Conservation (phyloP, 2,797 vertebrate genomes). For the Platalea minor region DNA sequence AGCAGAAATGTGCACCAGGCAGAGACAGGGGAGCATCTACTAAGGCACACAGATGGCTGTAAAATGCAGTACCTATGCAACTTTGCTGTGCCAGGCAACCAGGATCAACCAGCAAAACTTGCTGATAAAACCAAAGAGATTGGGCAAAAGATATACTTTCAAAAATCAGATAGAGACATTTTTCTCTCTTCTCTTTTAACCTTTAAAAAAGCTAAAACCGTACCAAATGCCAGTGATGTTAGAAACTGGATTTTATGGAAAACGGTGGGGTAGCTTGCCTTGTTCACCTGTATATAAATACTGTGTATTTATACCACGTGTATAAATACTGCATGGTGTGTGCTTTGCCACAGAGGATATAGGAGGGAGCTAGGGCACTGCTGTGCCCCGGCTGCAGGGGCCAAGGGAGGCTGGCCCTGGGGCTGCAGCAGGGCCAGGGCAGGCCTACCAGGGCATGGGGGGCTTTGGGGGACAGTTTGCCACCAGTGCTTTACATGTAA, state of each 20-base stretch:
- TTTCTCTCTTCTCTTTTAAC: neutral
- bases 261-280: neutral
- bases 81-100: neutral
- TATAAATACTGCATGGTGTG: neutral
- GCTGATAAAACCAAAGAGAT: neutral
- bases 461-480: neutral
- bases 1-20: neutral
- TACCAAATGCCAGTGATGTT: neutral
- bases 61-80: neutral
- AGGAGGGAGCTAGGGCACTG: neutral
- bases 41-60: neutral
- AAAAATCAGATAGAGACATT: neutral
- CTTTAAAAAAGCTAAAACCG: neutral
- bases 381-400: rapidly evolving
- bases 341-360: neutral
- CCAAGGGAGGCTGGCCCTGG: neutral
- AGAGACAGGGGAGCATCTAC: neutral
- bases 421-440: neutral
- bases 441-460: neutral
- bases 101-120: neutral
- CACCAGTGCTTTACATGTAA: neutral
- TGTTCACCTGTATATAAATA: neutral
- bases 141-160: neutral
- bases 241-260: neutral
- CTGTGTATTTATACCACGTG: no score